phyloP scores from a whole-genome alignment of 2,888 invertebrate species.

The Stenodema calcarata region DNA sequence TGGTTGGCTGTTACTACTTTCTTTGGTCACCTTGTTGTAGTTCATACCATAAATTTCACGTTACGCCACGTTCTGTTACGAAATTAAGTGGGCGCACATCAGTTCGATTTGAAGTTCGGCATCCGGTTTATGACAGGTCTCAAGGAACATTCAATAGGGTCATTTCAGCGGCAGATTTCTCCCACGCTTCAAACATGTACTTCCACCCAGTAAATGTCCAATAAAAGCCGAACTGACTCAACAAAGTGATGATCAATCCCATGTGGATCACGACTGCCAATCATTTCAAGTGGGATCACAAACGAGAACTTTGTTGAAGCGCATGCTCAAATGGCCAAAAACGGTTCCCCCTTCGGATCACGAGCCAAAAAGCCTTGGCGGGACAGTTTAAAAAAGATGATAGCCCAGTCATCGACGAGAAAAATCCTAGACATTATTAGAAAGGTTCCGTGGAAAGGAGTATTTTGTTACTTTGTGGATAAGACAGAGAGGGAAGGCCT shows the following conservation, averaged over 20 bases:
- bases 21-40: too few species aligned
- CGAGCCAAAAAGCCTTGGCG: slow-evolving; percentile 29
- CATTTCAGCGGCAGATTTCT: neutral
- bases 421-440: slow-evolving; percentile 32
- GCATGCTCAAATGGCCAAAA: slow-evolving; percentile 5
- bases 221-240: neutral
- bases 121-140: too few species aligned
- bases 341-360: neutral
- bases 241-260: neutral
- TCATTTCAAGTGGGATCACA: neutral
- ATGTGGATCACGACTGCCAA: slow-evolving; percentile 23
- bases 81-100: too few species aligned
- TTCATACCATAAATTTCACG: too few species aligned
- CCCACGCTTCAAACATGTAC: neutral
- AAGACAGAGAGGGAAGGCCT: neutral
- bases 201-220: neutral
- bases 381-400: slow-evolving; percentile 36
- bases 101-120: too few species aligned
- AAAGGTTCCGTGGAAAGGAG: slow-evolving; percentile 18
- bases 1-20: too few species aligned
- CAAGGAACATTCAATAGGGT: neutral
- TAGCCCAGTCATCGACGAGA: neutral
- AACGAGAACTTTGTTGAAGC: neutral
- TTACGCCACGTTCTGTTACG: too few species aligned
- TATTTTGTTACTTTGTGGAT: slow-evolving; percentile 13